Conservation (phyloP, 1,140 invertebrate genomes). For the Spodoptera frugiperda region DNA sequence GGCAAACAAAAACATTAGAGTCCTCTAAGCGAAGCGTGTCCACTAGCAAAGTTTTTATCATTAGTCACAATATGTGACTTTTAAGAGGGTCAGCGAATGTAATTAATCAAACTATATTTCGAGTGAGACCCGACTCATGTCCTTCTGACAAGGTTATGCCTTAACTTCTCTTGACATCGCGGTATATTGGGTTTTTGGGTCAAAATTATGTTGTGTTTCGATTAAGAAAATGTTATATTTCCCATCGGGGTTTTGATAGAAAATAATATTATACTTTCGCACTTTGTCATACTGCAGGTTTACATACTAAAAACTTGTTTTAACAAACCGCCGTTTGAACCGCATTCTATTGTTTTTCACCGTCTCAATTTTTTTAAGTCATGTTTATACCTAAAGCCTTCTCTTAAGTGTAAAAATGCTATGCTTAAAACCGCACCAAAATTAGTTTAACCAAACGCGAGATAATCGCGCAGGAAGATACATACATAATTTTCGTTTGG, state of each 20-base stretch:
- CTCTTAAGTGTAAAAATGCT: too few relatives aligned
- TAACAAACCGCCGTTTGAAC: too few relatives aligned
- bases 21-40: conserved; percentile 32
- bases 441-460: too few relatives aligned
- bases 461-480: too few relatives aligned
- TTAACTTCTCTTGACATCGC: conserved; percentile 48
- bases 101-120: conserved; percentile 68
- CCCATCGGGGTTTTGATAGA: too few relatives aligned
- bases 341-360: too few relatives aligned
- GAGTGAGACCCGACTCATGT: conserved; percentile 46
- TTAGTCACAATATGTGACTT: conserved; percentile 68
- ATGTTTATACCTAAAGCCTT: too few relatives aligned
- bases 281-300: too few relatives aligned
- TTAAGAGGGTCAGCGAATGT: conserved; percentile 65
- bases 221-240: background rate
- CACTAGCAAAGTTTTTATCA: conserved; percentile 63
- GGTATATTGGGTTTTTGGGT: conserved; percentile 31
- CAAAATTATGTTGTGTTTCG: conserved; percentile 12
- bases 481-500: too few relatives aligned
- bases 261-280: background rate
- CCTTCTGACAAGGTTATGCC: conserved; percentile 48
- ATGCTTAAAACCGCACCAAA: too few relatives aligned
- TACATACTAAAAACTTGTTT: too few relatives aligned
- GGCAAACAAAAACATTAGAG: conserved; percentile 17
- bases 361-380: too few relatives aligned